Conservation (phyloP, 2,113 vertebrate species). For the human region GRCh38 chr1:66350001-66350500, state of each 20-base stretch:
- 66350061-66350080: neutral
- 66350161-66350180: slow-evolving; percentile 71
- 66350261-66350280: slow-evolving; percentile 76
- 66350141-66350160: slow-evolving; percentile 47
- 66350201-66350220: slow-evolving; percentile 70
- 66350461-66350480: neutral
- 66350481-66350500: neutral
- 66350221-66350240: slow-evolving; percentile 79
- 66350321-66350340: slow-evolving; percentile 64
- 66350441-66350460: neutral
- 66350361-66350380: slow-evolving; percentile 62
- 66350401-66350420: slow-evolving; percentile 1
- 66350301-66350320: slow-evolving; percentile 68
- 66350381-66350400: neutral
- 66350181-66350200: slow-evolving; percentile 73
- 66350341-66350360: neutral
- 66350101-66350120: neutral
- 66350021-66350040: neutral
- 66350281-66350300: slow-evolving; percentile 77
- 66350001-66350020: neutral
- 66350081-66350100: too few relatives aligned
- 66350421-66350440: neutral
- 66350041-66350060: neutral
- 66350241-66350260: slow-evolving; percentile 69
- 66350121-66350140: slow-evolving; percentile 35